Conservation (phyloP, 2,888 invertebrate genomes). For the Sarcophaga carnaria region DNA sequence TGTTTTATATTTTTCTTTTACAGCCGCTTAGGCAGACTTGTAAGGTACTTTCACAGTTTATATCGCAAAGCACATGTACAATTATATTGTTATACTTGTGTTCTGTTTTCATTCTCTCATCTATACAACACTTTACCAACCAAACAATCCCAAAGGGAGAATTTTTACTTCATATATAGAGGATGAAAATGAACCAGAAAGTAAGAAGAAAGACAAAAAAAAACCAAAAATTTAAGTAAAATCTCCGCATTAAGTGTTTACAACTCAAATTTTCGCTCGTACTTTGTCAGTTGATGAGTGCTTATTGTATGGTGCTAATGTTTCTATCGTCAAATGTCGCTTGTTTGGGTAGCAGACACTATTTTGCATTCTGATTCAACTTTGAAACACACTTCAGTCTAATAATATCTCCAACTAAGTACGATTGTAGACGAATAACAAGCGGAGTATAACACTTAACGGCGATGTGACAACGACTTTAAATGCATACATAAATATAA, state of each 20-base stretch:
- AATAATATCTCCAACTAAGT: conserved; percentile 63
- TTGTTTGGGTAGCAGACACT: conserved; percentile 44
- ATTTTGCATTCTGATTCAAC: conserved; percentile 65
- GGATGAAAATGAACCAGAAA: conserved; percentile 51
- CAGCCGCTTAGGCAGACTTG: conserved; percentile 39
- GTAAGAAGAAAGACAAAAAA: conserved; percentile 3
- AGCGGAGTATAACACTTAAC: conserved; percentile 54
- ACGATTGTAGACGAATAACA: conserved; percentile 61
- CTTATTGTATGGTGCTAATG: conserved; percentile 66
- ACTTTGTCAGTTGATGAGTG: conserved; percentile 61
- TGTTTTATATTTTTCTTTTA: no score
- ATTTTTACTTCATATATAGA: conserved; percentile 53
- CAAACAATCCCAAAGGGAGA: conserved; percentile 58
- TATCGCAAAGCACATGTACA: conserved; percentile 38
- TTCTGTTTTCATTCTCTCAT: conserved; percentile 10
- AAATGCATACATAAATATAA: conserved; percentile 53
- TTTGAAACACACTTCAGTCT: conserved; percentile 65
- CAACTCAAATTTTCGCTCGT: conserved; percentile 53
- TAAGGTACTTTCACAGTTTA: conserved; percentile 56
- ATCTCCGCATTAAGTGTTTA: conserved; percentile 56
- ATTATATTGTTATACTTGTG: conserved; percentile 21
- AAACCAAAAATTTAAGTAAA: conserved; percentile 20
- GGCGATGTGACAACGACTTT: conserved; percentile 52
- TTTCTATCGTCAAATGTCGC: conserved; percentile 61
- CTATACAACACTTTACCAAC: conserved; percentile 23